Base-by-base conservation (phyloP, 35 echinoderm and acorn worm genomes). In the Anneissia japonica region DNA sequence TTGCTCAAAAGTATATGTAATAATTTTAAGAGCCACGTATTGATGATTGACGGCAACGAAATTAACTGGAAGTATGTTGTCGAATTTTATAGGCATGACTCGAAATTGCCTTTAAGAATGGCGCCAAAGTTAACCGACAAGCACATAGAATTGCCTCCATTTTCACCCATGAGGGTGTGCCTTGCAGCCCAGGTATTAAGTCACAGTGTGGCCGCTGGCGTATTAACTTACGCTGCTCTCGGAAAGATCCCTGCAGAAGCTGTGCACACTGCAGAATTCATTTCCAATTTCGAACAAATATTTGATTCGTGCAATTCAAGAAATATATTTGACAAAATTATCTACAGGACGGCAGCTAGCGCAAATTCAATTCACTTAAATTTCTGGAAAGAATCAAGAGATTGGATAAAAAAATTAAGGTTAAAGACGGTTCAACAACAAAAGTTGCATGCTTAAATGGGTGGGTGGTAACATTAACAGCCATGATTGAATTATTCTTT, bases 291-390 rank as follows among this genome's bases (percentile, higher is more conserved):
- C 39, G 88, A 90, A 34, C 11, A 84, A 19, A 35, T 90, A 30
- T 90, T 90, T 84, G 82, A 90, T 64, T 90, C 88, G 26, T 84
- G 83, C 23, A 84, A 77, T 36, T 4, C 31, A 33, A 72, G 82
- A 46, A 16, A 72, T 37, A 38, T 38, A 23, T 29, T 46, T n/a
- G 32, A 40, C 17, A 13, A 21, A 37, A 39, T 38, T 23, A 64
- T 35, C 64, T 38, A 72, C 46, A 83, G 36, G 39, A 12, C 35
- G 37, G 79, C 73, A 11, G 64, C 34, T 33, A 55, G 3, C 38
- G 26, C 9, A 32, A 28, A 72, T 32, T 77, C 80, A 36, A 31
- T 45, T 74, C 82, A 90, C 72, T 37, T 75, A 12, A 23, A 23
- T 2, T 90, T 84, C 34, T 90, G 79, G 81, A 37, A 84, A 45